Percentiles rank a stretch among this genome's conserved stretches.
phyloP scores from a whole-genome alignment of 53 echinoderm and acorn worm genomes.

The Echinarachnius parma region DNA sequence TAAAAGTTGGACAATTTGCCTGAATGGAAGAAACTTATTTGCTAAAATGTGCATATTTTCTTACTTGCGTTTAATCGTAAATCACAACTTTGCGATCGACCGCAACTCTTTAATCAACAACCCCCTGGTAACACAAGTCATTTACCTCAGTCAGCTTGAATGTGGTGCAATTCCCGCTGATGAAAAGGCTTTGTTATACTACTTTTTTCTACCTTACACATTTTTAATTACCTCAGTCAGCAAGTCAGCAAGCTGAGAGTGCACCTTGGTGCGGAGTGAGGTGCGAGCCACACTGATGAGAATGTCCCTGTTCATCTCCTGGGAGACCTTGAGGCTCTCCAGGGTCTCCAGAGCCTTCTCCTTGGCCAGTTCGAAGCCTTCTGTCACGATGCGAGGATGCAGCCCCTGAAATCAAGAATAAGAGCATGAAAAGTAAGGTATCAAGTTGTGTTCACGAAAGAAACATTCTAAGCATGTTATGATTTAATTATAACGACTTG shows the following conservation, averaged over 20 bases:
- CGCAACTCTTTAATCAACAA: background rate
- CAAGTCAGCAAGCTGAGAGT: conserved; percentile 86
- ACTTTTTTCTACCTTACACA: too few species aligned
- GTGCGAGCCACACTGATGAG: conserved; percentile 90
- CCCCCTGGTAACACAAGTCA: background rate
- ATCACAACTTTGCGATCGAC: too few species aligned
- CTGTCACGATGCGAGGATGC: conserved; percentile 97
- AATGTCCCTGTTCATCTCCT: conserved; percentile 78
- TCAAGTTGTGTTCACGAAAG: too few species aligned
- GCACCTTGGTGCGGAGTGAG: conserved; percentile 95
- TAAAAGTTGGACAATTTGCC: too few species aligned
- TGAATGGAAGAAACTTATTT: too few species aligned
- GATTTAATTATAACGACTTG: too few species aligned
- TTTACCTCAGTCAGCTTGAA: too few species aligned
- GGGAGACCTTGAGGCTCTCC: conserved; percentile 76
- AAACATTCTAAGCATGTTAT: too few species aligned
- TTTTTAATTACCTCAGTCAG: conserved; percentile 88
- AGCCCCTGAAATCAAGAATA: conserved; percentile 89
- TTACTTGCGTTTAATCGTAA: too few species aligned
- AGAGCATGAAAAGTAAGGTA: background rate
- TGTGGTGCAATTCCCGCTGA: too few species aligned
- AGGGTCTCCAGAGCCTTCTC: conserved; percentile 83
- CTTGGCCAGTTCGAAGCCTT: conserved; percentile 96
- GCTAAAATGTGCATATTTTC: too few species aligned
- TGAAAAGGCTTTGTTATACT: too few species aligned